Evolutionary conservation across 2,113 vertebrate species (phyloP).

Genomic region (Sinocyclocheilus grahami): DNA sequence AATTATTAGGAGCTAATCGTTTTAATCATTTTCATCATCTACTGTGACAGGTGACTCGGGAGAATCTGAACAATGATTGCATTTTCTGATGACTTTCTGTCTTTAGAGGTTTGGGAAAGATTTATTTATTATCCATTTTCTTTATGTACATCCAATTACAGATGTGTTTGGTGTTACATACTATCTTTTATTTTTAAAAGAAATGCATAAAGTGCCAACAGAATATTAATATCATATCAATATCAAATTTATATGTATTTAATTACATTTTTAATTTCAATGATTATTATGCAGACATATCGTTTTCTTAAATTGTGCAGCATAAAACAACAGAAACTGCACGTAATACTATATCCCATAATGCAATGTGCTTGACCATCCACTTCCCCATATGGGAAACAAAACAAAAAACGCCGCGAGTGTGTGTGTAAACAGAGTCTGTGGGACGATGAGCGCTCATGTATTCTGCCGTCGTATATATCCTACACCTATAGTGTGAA

Average conservation of each 20-base stretch:
- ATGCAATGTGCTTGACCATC: too few species aligned
- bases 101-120: neutral
- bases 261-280: too few species aligned
- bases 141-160: neutral
- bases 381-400: too few species aligned
- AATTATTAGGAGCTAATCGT: neutral
- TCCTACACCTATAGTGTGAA: constrained; percentile 2
- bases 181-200: neutral
- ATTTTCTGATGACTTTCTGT: neutral
- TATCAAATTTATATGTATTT: neutral
- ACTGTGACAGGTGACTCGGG: neutral
- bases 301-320: too few species aligned
- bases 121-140: neutral
- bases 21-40: neutral
- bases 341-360: too few species aligned
- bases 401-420: constrained; percentile 20
- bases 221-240: neutral
- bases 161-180: neutral
- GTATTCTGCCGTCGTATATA: neutral
- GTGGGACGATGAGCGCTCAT: neutral
- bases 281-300: too few species aligned
- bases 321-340: too few species aligned
- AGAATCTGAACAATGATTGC: neutral
- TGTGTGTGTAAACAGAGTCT: neutral
- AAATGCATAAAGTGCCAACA: neutral